phyloP scores from a whole-genome alignment of 2,888 invertebrate species.

The Hipparchia semele region DNA sequence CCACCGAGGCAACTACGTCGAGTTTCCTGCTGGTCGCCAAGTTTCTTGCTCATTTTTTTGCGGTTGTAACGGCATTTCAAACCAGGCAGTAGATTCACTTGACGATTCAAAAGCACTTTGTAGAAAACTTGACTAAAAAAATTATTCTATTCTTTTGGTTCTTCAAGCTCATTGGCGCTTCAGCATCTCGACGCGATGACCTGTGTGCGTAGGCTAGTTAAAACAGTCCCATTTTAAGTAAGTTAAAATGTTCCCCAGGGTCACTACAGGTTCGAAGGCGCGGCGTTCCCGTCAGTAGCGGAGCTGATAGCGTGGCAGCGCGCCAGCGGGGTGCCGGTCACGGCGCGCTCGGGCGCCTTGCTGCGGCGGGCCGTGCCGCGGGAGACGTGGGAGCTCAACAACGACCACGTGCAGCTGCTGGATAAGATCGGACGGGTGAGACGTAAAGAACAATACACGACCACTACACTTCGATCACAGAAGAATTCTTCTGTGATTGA shows the following conservation, averaged over 20 bases:
- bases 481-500: no score
- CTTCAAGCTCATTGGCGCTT: no score
- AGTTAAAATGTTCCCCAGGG: conserved; percentile 81
- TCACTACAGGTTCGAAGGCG: conserved; percentile 96
- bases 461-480: not conserved
- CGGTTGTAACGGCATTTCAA: no score
- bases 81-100: no score
- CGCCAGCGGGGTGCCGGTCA: conserved; percentile 93
- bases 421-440: conserved; percentile 97
- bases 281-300: conserved; percentile 95
- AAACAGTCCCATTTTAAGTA: not conserved
- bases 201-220: no score
- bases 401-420: conserved; percentile 95
- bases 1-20: no score
- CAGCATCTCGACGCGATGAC: no score
- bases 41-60: no score
- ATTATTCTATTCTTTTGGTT: no score
- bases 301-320: conserved; percentile 96
- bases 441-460: not conserved
- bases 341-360: conserved; percentile 95
- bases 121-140: no score
- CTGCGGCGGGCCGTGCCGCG: conserved; percentile 92
- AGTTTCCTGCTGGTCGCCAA: no score
- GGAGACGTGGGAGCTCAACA: conserved; percentile 97
- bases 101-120: no score